phyloP scores from a whole-genome alignment of 2,113 vertebrate species.

The Actenoides lindsayi region DNA sequence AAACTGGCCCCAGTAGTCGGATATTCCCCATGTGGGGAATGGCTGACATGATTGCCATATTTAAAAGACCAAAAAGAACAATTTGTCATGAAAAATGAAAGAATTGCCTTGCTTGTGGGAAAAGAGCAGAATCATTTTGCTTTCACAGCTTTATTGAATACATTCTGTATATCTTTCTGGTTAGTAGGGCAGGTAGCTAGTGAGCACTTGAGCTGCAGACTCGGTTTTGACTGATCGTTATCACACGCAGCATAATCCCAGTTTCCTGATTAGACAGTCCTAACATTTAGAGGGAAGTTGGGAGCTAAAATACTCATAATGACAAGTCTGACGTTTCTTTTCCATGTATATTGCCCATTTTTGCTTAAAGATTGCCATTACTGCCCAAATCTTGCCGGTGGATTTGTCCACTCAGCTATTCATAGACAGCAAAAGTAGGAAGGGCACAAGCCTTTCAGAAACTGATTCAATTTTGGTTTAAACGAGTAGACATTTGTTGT shows the following conservation, averaged over 20 bases:
- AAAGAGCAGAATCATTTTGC: not conserved
- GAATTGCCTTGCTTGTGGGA: not conserved
- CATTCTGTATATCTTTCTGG: not conserved
- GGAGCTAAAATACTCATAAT: not conserved
- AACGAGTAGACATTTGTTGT: not conserved
- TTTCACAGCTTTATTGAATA: not conserved
- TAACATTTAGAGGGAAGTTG: not conserved
- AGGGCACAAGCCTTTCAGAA: not conserved
- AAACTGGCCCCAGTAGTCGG: not conserved
- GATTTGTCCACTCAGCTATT: not conserved
- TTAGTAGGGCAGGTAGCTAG: not conserved
- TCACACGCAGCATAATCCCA: not conserved
- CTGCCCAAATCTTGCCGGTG: not conserved
- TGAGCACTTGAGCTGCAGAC: not conserved
- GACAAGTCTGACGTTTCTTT: not conserved
- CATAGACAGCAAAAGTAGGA: not conserved
- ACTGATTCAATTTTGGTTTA: not conserved
- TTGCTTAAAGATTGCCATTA: not conserved
- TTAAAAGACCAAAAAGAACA: constrained; percentile 11
- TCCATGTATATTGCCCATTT: not conserved
- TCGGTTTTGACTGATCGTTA: not conserved
- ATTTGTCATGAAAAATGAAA: constrained; percentile 28
- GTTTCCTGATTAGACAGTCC: not conserved
- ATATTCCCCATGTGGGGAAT: constrained; percentile 13
- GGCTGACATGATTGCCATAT: not conserved